phyloP scores from a whole-genome alignment of 2,113 vertebrate species.

The Hepsetus odoe region DNA sequence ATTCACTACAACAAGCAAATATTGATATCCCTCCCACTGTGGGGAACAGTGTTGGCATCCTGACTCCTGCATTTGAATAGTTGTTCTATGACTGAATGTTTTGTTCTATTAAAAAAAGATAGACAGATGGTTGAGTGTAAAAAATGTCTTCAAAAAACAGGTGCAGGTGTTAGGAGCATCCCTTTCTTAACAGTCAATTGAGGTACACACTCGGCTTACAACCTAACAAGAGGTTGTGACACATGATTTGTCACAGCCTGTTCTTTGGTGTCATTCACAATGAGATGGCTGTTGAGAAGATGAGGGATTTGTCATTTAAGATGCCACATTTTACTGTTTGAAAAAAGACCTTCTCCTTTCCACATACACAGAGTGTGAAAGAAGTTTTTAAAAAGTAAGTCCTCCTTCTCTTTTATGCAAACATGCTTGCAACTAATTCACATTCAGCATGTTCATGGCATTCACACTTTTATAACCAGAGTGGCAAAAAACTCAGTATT shows the following conservation, averaged over 20 bases:
- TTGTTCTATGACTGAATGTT: not conserved
- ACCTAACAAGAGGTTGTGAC: slow-evolving; percentile 12
- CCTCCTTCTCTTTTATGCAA: not conserved
- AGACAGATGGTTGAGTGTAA: slow-evolving; percentile 9
- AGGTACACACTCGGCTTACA: not conserved
- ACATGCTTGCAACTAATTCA: not conserved
- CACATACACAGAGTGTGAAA: slow-evolving; percentile 79
- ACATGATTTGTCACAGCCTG: not conserved
- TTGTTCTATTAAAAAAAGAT: not conserved
- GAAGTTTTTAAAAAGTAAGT: slow-evolving; percentile 90
- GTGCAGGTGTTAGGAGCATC: slow-evolving; percentile 17
- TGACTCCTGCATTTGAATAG: slow-evolving; percentile 21
- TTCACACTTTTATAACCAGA: not conserved
- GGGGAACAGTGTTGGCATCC: not conserved
- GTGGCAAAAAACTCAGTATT: too few species aligned
- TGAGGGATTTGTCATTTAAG: slow-evolving; percentile 25
- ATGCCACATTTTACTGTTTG: slow-evolving; percentile 22
- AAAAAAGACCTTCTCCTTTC: not conserved
- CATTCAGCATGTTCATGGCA: not conserved
- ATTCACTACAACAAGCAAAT: not conserved
- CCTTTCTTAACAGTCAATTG: slow-evolving; percentile 8
- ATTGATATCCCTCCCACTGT: slow-evolving; percentile 34
- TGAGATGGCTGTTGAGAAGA: slow-evolving; percentile 47
- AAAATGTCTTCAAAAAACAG: slow-evolving; percentile 20
- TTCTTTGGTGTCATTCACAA: slow-evolving; percentile 9